Evolutionary conservation across 2,113 vertebrate species (phyloP), one percentile per base, ranked within the genome.

Genomic region (Cinclus cinclus): DNA sequence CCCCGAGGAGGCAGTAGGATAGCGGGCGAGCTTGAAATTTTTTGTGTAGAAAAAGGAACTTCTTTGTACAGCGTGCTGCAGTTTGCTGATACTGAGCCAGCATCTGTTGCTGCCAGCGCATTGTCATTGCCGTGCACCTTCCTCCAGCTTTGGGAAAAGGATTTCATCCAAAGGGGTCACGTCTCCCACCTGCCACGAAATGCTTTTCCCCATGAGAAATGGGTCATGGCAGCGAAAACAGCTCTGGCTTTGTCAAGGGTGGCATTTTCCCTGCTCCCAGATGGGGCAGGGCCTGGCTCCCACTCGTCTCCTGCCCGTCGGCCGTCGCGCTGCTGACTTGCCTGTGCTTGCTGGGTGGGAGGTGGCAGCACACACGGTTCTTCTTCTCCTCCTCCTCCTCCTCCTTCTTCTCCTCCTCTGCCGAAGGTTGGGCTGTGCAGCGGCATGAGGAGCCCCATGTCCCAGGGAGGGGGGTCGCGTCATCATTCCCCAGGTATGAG

Each of bases 221-320:
- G 21, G 62, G 78, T 47, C 6, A 9, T 11, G 80, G 73, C 0
- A 0, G 93, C 31, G 60, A 70, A 95, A 92, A 69, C 84, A 42
- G 90, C 90, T 58, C 50, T 0, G 2, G 84, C 25, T 86, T 95
- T 88, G 94, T 93, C 91, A 92, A 71, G 31, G 75, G 47, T 2
- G 25, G 81, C 30, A 7, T 65, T 92, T 80, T 74, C 37, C 60
- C 69, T 3, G 73, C 94, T 63, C 71, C 59, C 87, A 87, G 80
- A 65, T 79, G 37, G 94, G 91, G 96, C 91, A 92, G 95, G 96
- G 96, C 93, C 1, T 5, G 46, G 75, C 93, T 95, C 91, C 93
- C 94, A 71, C 94, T 90, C 93, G 68, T 86, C 86, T 93, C 80
- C 68, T 92, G 91, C 94, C 94, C 73, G 68, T 55, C 74, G 19